A percentile compares a stretch with the other conserved stretches of the same genome.
phyloP scores from a whole-genome alignment of 2,888 invertebrate genomes.

The Formica aserva region DNA sequence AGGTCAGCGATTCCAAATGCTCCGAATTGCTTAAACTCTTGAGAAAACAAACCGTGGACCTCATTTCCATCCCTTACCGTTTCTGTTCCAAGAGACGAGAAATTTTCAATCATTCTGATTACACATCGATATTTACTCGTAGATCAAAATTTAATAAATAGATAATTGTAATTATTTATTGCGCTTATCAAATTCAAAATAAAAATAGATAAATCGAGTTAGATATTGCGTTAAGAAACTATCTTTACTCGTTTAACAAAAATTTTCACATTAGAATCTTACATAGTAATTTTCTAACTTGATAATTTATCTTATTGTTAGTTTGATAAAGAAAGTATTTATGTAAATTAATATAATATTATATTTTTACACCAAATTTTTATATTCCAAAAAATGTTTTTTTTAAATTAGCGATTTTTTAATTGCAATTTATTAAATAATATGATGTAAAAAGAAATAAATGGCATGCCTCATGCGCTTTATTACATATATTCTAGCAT shows the following conservation, averaged over 20 bases:
- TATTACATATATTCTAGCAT: too few species aligned
- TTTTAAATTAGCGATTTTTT: too few species aligned
- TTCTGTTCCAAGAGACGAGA: slow-evolving; percentile 7
- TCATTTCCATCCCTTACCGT: slow-evolving; percentile 25
- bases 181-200: neutral
- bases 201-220: neutral
- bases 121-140: slow-evolving; percentile 3
- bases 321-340: too few species aligned
- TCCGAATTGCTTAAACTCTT: slow-evolving; percentile 69
- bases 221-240: neutral
- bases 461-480: too few species aligned
- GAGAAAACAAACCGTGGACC: slow-evolving; percentile 66
- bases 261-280: too few species aligned
- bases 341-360: too few species aligned
- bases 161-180: neutral
- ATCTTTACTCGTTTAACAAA: neutral
- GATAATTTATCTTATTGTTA: too few species aligned
- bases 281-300: too few species aligned
- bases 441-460: too few species aligned
- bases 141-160: slow-evolving; percentile 16
- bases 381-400: neutral
- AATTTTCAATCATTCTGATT: slow-evolving; percentile 34
- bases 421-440: too few species aligned
- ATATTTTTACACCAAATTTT: too few species aligned
- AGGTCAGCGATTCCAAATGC: slow-evolving; percentile 73